phyloP scores from a whole-genome alignment of 2,113 vertebrate genomes.

The Pygoscelis adeliae region DNA sequence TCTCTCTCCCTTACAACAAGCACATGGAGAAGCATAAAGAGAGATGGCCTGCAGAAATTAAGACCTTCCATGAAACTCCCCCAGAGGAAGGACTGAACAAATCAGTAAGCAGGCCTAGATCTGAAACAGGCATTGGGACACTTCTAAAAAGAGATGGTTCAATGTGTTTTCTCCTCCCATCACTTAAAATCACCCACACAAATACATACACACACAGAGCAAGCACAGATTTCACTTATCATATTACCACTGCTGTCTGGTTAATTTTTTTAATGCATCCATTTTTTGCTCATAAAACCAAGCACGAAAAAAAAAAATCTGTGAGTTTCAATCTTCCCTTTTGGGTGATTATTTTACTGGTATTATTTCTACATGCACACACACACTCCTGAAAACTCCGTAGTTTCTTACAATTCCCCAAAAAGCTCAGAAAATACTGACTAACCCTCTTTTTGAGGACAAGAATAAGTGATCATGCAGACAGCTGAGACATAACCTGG shows the following conservation, averaged over 20 bases:
- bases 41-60: neutral
- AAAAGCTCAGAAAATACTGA: neutral
- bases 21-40: neutral
- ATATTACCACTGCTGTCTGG: neutral
- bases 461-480: neutral
- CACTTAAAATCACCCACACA: neutral
- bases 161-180: neutral
- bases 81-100: neutral
- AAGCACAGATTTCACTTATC: neutral
- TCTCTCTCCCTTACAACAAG: neutral
- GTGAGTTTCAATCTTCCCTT: neutral
- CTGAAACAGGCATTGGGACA: neutral
- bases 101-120: neutral
- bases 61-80: neutral
- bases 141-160: neutral
- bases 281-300: neutral
- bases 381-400: neutral
- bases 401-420: neutral
- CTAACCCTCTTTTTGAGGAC: neutral
- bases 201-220: neutral
- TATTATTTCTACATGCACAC: neutral
- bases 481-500: neutral
- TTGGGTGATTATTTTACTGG: neutral
- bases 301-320: neutral
- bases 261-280: neutral